Base-by-base conservation (phyloP, 2,888 invertebrate species). In the Drosophila nigritarsus region DNA sequence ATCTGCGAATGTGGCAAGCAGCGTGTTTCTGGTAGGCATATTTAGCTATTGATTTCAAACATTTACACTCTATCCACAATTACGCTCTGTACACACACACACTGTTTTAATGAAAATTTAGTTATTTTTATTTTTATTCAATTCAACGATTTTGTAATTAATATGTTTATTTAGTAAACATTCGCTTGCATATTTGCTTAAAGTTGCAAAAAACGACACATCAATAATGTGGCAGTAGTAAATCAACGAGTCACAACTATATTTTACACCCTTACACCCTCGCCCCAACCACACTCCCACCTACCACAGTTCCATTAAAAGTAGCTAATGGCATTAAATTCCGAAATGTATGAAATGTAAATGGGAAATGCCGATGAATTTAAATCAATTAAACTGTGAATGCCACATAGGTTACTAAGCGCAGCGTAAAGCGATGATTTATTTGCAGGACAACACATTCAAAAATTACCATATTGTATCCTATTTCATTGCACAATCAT, bases 261-360 rank as follows among this genome's bases (percentile, higher is more conserved):
- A 30, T 48, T 40, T 45, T 11, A 20, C 27, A 9, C 49, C 1
- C 6, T 8, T 24, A 1, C 8, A 45, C 7, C 3, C 1, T 2
- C 5, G 4, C 5, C 18, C 5, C 11, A n/a, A 6, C n/a, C 4
- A 1, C 20, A 20, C 8, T 18, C n/a, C 15, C 24, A 7, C 15
- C 50, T 40, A 69, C 87, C 87, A 69, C 85, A 87, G 65, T 64
- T 87, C 70, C 84, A 87, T 89, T 87, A 83, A 74, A 74, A 77
- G 63, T 74, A 80, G 77, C 71, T 87, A 85, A 85, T 85, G 89
- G 75, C 77, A 75, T 83, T 83, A 68, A 75, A 77, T 76, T 69
- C 64, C 58, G 50, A 32, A 55, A 18, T 20, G 53, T 36, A 55
- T 63, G 51, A 54, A 50, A 36, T 60, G 67, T 32, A 68, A 71